Conservation (phyloP, 1,140 invertebrate genomes). For the Zophobas morio region DNA sequence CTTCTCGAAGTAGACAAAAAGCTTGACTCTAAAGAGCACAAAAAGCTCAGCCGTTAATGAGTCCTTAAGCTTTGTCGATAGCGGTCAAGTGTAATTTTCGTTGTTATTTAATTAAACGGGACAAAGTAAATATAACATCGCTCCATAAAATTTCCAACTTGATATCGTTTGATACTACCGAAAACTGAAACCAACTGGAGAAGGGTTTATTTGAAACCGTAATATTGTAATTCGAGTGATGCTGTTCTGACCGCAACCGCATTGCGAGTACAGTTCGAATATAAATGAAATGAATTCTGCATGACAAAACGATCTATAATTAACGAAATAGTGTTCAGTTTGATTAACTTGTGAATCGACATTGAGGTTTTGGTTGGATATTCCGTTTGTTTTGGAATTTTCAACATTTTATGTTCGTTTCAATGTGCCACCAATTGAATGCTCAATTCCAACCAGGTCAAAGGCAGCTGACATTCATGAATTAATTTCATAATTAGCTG, state of each 20-base stretch:
- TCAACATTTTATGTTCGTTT: too few species aligned
- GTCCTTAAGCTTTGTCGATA: background rate
- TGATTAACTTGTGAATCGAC: slow-evolving; percentile 8
- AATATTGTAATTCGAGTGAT: slow-evolving; percentile 1
- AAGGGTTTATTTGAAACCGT: slow-evolving; percentile 16
- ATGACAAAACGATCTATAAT: slow-evolving; percentile 33
- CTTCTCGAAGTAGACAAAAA: slow-evolving; percentile 26
- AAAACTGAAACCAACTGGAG: slow-evolving; percentile 17
- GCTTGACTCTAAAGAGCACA: slow-evolving; percentile 8
- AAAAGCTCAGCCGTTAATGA: slow-evolving; percentile 25
- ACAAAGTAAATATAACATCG: slow-evolving; percentile 1
- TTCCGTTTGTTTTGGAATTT: too few species aligned
- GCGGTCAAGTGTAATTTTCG: slow-evolving; percentile 20
- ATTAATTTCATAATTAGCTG: too few species aligned
- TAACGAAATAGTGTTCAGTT: slow-evolving; percentile 12
- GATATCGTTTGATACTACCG: slow-evolving; percentile 16
- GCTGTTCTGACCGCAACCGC: slow-evolving; percentile 12
- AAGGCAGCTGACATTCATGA: too few species aligned
- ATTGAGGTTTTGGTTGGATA: background rate
- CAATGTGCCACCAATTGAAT: too few species aligned
- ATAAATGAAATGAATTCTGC: slow-evolving; percentile 10
- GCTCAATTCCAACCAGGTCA: too few species aligned
- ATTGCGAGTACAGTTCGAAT: background rate
- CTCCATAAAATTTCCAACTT: slow-evolving; percentile 19
- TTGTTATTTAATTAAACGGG: slow-evolving; percentile 14